Evolutionary conservation across 2,113 vertebrate species (phyloP), one percentile per base, ranked within the genome.

Genomic region (Platysteira castanea): DNA sequence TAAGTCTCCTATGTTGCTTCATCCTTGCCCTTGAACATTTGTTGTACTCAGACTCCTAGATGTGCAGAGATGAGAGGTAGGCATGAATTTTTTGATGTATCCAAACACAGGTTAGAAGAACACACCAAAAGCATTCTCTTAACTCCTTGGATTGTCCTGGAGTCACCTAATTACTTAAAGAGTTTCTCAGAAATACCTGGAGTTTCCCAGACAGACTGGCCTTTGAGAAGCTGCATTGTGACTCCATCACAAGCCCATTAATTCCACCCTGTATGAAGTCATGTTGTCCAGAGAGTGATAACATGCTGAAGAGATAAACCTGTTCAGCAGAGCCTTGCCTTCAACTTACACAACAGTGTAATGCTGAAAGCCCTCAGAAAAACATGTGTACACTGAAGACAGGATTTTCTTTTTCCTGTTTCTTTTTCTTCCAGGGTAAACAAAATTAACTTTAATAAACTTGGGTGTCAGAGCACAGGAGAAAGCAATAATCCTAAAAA

Each of bases 291-390:
- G 57, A 95, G 92, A 92, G 80, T 78, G 95, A 76, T 90, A 96
- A 94, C 87, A 83, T 4, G 3, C 46, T 82, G 54, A 92, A 92
- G 80, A 92, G 91, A 95, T 80, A 97, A 96, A 96, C 90, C 93
- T 91, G 39, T 61, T 84, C 86, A 83, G 63, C 84, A 93, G 57
- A 90, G 46, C 50, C 47, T 93, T 52, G 27, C 59, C 63, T 92
- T 88, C 63, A 90, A 33, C 52, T 94, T 70, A 31, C 33, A 63
- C 39, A 78, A 13, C 27, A 33, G 54, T n/a, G 54, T 78, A 95
- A 95, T 75, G 82, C 83, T 85, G 35, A 78, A 63, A 94, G 56
- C 37, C 22, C 78, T 65, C 69, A 81, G 84, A 95, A 90, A 96
- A 97, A 59, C 54, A 83, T 2, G 3, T 64, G 49, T 52, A 57